These are phyloP conservation scores for Myotis vivesi DNA, from an alignment of 2,797 vertebrate species.

Conservation along the genomic window DNA sequence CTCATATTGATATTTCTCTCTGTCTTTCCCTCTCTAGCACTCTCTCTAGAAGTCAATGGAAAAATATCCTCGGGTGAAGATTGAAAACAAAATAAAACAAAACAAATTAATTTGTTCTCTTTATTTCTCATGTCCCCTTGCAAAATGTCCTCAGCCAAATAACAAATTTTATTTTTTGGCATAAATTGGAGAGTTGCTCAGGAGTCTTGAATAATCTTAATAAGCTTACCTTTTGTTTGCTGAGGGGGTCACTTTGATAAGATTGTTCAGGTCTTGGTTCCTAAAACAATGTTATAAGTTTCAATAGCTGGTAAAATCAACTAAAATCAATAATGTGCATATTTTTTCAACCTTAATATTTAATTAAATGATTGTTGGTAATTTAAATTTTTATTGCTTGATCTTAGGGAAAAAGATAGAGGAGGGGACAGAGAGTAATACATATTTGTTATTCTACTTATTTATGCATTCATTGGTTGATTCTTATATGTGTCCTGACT, in stretches of 20 bases:
- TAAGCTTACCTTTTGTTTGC: conserved; percentile 66
- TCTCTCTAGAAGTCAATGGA: no score
- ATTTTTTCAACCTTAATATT: background rate
- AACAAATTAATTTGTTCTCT: background rate
- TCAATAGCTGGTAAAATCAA: conserved; percentile 23
- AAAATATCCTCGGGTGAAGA: no score
- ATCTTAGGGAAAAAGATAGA: background rate
- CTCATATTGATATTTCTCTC: no score
- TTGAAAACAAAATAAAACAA: no score
- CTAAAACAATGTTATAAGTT: conserved; percentile 57
- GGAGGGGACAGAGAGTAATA: background rate
- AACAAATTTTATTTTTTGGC: background rate
- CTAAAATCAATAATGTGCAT: background rate
- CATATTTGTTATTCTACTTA: background rate
- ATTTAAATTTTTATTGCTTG: background rate
- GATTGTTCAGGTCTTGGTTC: conserved; percentile 50
- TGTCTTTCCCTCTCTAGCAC: no score
- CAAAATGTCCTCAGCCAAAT: background rate
- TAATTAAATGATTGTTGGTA: conserved; percentile 12
- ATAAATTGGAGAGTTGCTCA: background rate
- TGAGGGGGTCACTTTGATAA: conserved; percentile 53
- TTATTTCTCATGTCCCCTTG: background rate
- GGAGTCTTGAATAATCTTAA: conserved; percentile 24
- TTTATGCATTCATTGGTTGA: background rate
- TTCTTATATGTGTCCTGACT: background rate